phyloP scores from a whole-genome alignment of 2,797 vertebrate species.

The Odontamblyopus lacepedii region DNA sequence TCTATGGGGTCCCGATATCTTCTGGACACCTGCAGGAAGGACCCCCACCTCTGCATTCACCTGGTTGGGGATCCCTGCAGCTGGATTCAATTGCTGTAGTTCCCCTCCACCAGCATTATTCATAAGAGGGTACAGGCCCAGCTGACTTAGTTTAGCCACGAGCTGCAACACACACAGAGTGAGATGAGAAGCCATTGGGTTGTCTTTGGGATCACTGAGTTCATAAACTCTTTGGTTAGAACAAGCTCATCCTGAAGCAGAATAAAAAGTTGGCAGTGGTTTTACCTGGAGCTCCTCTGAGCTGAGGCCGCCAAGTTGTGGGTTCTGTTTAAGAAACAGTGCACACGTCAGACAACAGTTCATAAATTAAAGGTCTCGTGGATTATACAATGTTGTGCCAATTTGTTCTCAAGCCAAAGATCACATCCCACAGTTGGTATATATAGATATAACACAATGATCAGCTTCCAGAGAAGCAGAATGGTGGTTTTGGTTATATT shows the following conservation, averaged over 20 bases:
- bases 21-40: slow-evolving; percentile 16
- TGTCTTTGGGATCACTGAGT: slow-evolving; percentile 46
- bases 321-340: slow-evolving; percentile 43
- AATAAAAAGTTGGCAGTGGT: slow-evolving; percentile 45
- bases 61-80: slow-evolving; percentile 27
- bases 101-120: slow-evolving; percentile 32
- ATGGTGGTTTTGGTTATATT: background rate
- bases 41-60: slow-evolving; percentile 20
- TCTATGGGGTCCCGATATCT: slow-evolving; percentile 13
- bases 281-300: slow-evolving; percentile 71
- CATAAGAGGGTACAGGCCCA: slow-evolving; percentile 47
- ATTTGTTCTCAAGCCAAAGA: background rate
- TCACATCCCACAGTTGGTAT: background rate
- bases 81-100: slow-evolving; percentile 29
- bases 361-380: background rate
- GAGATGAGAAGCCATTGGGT: slow-evolving; percentile 4
- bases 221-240: slow-evolving; percentile 42
- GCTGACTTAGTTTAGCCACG: slow-evolving; percentile 44
- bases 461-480: background rate
- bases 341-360: slow-evolving; percentile 5
- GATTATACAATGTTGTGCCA: background rate
- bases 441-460: background rate
- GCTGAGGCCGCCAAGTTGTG: slow-evolving; percentile 60
- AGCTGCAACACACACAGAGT: slow-evolving; percentile 48
- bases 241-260: slow-evolving; percentile 26